Evolutionary conservation across 53 echinoderm and acorn worm species (phyloP).

Genomic region (Paracentrotus lividus): DNA sequence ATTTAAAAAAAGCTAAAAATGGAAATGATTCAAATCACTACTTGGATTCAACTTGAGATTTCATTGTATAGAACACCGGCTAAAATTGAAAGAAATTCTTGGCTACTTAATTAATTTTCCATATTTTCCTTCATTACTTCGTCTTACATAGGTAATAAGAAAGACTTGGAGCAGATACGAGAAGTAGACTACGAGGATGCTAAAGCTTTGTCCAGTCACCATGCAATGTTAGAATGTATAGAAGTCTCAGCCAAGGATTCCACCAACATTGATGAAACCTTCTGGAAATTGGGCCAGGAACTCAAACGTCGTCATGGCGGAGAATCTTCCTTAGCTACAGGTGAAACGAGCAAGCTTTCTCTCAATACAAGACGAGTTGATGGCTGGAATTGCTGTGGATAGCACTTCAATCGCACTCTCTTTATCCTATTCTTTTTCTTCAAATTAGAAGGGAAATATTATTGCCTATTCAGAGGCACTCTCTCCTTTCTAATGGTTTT

Average conservation of each 20-base stretch:
- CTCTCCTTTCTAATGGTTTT: conserved; percentile 3
- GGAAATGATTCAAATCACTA: no score
- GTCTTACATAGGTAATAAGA: conserved; percentile 82
- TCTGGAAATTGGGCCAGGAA: conserved; percentile 87
- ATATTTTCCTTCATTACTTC: neutral
- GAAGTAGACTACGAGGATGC: conserved; percentile 91
- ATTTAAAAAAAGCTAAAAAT: no score
- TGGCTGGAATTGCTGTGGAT: conserved; percentile 96
- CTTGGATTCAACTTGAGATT: no score
- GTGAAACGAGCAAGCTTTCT: conserved; percentile 83
- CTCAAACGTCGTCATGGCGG: conserved; percentile 92
- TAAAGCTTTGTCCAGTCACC: conserved; percentile 87
- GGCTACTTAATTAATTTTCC: no score
- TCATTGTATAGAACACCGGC: no score
- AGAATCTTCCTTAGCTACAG: conserved; percentile 82
- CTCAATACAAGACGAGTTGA: conserved; percentile 91
- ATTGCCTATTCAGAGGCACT: conserved; percentile 8
- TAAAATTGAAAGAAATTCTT: no score
- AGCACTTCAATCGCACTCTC: neutral
- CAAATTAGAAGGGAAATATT: conserved; percentile 19
- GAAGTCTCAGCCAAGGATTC: conserved; percentile 99
- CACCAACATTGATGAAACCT: conserved; percentile 96
- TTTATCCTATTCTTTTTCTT: neutral
- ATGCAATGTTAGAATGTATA: conserved; percentile 91
- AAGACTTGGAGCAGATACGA: conserved; percentile 88